Evolutionary conservation across 2,797 vertebrate genomes (phyloP).

Genomic region (Mus minutoides): DNA sequence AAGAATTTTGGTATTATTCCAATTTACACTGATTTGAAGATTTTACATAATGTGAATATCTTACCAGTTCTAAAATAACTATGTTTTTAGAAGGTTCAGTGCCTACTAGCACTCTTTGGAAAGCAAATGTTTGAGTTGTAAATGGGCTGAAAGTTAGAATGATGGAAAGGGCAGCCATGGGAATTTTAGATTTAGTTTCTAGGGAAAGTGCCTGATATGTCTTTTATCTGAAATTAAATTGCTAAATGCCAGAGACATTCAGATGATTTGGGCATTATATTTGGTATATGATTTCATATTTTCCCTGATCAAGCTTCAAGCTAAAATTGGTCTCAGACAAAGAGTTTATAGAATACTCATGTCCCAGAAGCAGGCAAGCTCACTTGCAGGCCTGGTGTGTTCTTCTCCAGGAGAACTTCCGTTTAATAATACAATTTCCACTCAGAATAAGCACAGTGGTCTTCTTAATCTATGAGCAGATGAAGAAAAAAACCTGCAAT

Average conservation of each 20-base stretch:
- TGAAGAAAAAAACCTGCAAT: background rate
- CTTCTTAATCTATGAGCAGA: conserved; percentile 11
- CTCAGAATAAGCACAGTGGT: background rate
- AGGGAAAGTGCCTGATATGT: background rate
- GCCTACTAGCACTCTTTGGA: background rate
- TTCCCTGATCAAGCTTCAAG: conserved; percentile 9
- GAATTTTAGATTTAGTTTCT: background rate
- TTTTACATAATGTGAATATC: background rate
- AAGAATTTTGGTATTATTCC: background rate
- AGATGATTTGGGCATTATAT: background rate
- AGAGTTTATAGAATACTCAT: conserved; percentile 21
- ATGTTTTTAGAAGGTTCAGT: background rate
- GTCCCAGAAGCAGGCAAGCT: background rate
- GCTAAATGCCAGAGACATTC: conserved; percentile 2
- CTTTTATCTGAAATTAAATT: background rate
- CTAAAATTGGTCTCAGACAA: conserved; percentile 32
- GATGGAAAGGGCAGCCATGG: background rate
- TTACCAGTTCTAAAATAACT: background rate
- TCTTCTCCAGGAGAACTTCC: background rate
- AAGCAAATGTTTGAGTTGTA: background rate
- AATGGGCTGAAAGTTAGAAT: background rate
- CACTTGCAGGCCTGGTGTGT: background rate
- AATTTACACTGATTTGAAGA: background rate
- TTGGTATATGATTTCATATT: conserved; percentile 2
- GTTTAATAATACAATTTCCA: conserved; percentile 45